phyloP scores from a whole-genome alignment of 2,797 vertebrate species.

The Hafferia zeledoni region DNA sequence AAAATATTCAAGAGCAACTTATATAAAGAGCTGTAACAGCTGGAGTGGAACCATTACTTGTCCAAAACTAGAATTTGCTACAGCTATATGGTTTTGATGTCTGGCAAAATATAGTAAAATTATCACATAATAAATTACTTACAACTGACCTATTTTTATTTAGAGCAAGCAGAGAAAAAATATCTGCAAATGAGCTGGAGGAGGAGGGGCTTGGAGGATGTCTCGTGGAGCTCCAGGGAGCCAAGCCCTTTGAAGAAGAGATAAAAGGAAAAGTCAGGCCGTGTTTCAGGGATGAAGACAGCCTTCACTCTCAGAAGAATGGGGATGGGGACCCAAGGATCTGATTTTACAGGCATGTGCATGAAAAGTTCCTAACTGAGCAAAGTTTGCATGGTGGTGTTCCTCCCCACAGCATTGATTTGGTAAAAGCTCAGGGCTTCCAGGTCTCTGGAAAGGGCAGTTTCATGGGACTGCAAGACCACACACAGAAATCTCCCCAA shows the following conservation, averaged over 20 bases:
- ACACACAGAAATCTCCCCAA: rapidly evolving
- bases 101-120: slow-evolving; percentile 45
- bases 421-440: not conserved
- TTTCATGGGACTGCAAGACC: not conserved
- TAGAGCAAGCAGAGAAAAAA: not conserved
- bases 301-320: not conserved
- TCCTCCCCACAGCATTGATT: not conserved
- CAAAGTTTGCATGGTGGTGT: not conserved
- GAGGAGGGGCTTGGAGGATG: not conserved
- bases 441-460: not conserved
- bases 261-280: rapidly evolving
- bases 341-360: not conserved
- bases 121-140: slow-evolving; percentile 38
- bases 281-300: not conserved
- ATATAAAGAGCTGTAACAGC: not conserved
- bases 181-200: slow-evolving; percentile 1
- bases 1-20: slow-evolving; percentile 13
- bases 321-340: not conserved
- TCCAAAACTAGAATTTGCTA: slow-evolving; percentile 12
- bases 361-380: not conserved
- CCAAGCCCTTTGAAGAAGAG: not conserved
- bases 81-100: not conserved
- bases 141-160: slow-evolving; percentile 58
- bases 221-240: not conserved
- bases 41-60: slow-evolving; percentile 6